Evolutionary conservation across 2,888 invertebrate genomes (phyloP).

Genomic region (Chrysina gloriosa): DNA sequence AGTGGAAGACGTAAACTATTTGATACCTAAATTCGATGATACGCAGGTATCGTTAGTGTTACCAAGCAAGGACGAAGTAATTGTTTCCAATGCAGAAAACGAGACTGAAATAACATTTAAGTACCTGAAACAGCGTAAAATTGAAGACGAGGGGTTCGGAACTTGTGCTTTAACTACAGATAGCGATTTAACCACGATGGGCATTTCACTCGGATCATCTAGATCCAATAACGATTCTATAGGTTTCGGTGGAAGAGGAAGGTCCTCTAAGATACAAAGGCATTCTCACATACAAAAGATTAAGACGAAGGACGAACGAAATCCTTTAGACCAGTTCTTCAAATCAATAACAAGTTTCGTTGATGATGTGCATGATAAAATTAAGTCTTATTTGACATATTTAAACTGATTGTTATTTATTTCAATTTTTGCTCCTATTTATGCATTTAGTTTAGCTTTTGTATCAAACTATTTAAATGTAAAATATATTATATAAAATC

Average conservation of each 20-base stretch:
- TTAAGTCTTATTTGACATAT: constrained; percentile 40
- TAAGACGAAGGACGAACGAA: constrained; percentile 3
- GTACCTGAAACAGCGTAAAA: neutral
- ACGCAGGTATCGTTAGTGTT: constrained; percentile 45
- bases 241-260: too few species aligned
- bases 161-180: constrained; percentile 13
- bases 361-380: constrained; percentile 38
- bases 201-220: neutral
- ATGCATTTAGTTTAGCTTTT: too few species aligned
- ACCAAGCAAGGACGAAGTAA: constrained; percentile 44
- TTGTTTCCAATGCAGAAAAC: constrained; percentile 44
- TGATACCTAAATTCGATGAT: constrained; percentile 41
- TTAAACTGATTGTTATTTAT: constrained; percentile 8
- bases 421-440: neutral
- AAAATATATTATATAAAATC: too few species aligned
- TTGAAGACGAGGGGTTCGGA: neutral
- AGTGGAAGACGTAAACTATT: constrained; percentile 45
- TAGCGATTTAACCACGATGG: constrained; percentile 9
- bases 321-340: constrained; percentile 40
- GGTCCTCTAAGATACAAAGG: neutral
- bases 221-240: neutral
- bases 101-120: constrained; percentile 48
- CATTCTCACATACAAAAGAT: constrained; percentile 41
- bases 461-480: too few species aligned
- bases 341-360: constrained; percentile 40